These are phyloP conservation scores for Vombatus ursinus DNA, from an alignment of 2,113 vertebrate genomes.

Conservation along the genomic window DNA sequence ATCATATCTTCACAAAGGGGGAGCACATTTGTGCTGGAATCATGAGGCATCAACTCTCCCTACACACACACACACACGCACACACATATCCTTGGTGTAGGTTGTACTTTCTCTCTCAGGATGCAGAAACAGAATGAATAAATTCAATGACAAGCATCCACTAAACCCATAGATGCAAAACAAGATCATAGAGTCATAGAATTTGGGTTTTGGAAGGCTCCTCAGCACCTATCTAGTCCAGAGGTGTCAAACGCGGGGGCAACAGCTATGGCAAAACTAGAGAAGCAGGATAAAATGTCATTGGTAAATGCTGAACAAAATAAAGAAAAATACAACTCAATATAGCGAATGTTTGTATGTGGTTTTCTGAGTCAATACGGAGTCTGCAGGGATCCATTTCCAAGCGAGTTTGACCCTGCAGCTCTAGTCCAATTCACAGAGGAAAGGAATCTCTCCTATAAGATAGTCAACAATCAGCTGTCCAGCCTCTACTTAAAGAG, in stretches of 20 bases:
- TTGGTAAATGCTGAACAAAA: not conserved
- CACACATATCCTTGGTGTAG: not conserved
- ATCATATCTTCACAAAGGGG: not conserved
- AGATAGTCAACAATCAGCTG: not conserved
- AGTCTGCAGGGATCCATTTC: not conserved
- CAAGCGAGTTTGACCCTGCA: not conserved
- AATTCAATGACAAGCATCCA: not conserved
- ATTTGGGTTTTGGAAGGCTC: not conserved
- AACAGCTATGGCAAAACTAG: not conserved
- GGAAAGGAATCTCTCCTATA: not conserved
- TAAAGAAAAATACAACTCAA: not conserved
- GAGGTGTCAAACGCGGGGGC: not conserved
- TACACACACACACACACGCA: not conserved
- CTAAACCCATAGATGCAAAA: not conserved
- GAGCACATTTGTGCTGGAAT: no score
- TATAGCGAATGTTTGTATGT: not conserved
- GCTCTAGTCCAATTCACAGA: not conserved
- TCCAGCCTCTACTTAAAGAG: not conserved
- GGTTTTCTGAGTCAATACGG: not conserved
- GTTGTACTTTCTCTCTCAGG: no score
- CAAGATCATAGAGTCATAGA: not conserved
- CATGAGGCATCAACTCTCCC: no score
- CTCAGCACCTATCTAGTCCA: not conserved
- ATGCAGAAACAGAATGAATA: not conserved
- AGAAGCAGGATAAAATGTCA: not conserved